Percentiles rank a stretch among this genome's conserved stretches.
Evolutionary conservation across 2,797 vertebrate genomes (phyloP).

Genomic region (Sylvia borin): DNA sequence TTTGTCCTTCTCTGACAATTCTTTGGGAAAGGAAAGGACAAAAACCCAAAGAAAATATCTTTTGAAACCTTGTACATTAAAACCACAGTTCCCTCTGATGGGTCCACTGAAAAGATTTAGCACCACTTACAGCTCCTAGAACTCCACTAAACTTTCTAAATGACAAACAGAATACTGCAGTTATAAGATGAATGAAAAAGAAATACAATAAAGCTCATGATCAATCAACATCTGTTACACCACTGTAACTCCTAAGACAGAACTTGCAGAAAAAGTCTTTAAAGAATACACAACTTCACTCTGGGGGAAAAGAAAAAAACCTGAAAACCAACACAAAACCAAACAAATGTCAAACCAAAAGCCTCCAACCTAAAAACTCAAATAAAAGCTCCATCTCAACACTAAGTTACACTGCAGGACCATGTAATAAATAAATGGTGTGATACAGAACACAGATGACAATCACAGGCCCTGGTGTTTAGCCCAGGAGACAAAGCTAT

Average conservation of each 20-base stretch:
- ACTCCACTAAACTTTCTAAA: neutral
- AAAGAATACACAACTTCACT: neutral
- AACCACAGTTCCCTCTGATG: neutral
- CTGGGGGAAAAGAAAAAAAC: neutral
- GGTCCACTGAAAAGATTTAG: slow-evolving; percentile 9
- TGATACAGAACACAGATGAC: neutral
- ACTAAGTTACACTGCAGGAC: neutral
- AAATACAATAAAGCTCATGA: neutral
- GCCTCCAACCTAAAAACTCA: neutral
- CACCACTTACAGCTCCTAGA: neutral
- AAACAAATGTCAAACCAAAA: neutral
- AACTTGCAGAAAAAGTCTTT: neutral
- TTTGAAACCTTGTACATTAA: neutral
- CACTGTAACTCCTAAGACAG: neutral
- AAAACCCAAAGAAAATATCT: neutral
- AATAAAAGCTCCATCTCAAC: neutral
- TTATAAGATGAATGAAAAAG: neutral
- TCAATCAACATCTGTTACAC: neutral
- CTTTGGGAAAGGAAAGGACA: neutral
- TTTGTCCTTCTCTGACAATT: neutral
- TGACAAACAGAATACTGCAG: neutral
- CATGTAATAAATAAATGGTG: neutral
- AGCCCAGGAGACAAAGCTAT: neutral
- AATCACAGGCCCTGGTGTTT: neutral
- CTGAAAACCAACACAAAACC: neutral